A percentile compares a stretch with the other conserved stretches of the same genome.
Evolutionary conservation across 1,140 invertebrate species (phyloP).

Genomic region (Chironomus striatipennis): DNA sequence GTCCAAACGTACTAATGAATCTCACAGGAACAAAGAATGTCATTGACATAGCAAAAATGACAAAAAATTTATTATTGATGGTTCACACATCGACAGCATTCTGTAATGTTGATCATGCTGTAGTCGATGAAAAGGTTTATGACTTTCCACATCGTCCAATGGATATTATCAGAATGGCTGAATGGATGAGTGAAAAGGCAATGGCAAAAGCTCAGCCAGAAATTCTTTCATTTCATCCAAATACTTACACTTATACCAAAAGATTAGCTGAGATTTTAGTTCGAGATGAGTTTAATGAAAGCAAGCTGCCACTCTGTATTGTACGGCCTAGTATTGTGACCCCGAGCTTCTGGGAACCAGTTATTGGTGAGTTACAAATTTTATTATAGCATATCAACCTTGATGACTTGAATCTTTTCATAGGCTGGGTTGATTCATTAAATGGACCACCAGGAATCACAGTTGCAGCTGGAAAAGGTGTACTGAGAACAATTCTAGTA

Average conservation of each 20-base stretch:
- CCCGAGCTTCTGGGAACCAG: constrained; percentile 53
- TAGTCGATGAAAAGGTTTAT: constrained; percentile 57
- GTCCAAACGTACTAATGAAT: constrained; percentile 66
- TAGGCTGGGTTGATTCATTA: constrained; percentile 67
- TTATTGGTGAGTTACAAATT: constrained; percentile 58
- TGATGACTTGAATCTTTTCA: background rate
- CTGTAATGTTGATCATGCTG: constrained; percentile 60
- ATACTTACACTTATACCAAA: constrained; percentile 68
- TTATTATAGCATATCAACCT: background rate
- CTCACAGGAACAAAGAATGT: constrained; percentile 56
- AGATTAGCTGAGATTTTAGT: constrained; percentile 59
- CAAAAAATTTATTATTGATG: constrained; percentile 56
- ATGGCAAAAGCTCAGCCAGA: constrained; percentile 55
- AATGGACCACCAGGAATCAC: constrained; percentile 56
- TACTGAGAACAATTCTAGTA: constrained; percentile 76
- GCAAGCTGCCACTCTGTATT: constrained; percentile 53
- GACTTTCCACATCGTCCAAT: constrained; percentile 55
- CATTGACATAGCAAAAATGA: constrained; percentile 53
- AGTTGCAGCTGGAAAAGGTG: constrained; percentile 70
- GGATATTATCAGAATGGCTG: constrained; percentile 55
- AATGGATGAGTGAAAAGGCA: constrained; percentile 60
- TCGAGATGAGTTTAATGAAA: constrained; percentile 44
- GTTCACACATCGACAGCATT: constrained; percentile 66
- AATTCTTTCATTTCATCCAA: constrained; percentile 58
- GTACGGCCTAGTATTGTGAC: constrained; percentile 62